Evolutionary conservation across 35 echinoderm and acorn worm species (phyloP), one percentile per base, ranked within the genome.

Genomic region (Holothuria glaberrima): DNA sequence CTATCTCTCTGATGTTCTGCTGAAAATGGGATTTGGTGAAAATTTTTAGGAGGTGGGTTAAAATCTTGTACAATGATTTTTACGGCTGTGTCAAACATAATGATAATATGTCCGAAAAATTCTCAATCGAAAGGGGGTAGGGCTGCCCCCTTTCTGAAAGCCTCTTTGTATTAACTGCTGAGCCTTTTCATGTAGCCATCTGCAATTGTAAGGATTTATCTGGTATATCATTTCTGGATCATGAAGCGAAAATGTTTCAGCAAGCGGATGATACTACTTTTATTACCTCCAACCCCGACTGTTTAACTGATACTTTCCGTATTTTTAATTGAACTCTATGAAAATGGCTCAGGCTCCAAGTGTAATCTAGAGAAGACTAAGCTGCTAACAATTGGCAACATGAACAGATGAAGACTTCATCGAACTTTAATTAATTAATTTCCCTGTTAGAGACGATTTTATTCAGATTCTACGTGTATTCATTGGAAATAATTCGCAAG

Each of bases 211-310:
- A 85, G 10, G 20, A 31, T 59, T 71, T 88, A 13, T 7, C 2
- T 56, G 52, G 87, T 34, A n/a, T 71, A 46, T 4, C 72, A 20
- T 71, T 89, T 58, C 4, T 56, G 4, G 41, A 88, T 71, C 38
- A 74, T 22, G 86, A 88, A 28, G 68, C 30, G 18, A 87, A 48
- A 62, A 82, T 90, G 22, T 81, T 62, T 69, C 77, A 91, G 59
- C 76, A 91, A 57, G 89, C 88, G 33, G 88, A 90, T 30, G 88
- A 83, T 35, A 91, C 77, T 0, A 91, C 76, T 19, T 80, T 91
- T 44, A 63, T 64, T 91, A 34, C 71, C 5, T 44, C 34, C 34
- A 30, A 83, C 66, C 31, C 44, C 29, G 36, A 67, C 9, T 62
- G 56, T 46, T 54, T 90, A 30, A 38, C 12, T 30, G 21, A 29